phyloP scores from a whole-genome alignment of 2,888 invertebrate genomes.

The Drosophila barbarae region DNA sequence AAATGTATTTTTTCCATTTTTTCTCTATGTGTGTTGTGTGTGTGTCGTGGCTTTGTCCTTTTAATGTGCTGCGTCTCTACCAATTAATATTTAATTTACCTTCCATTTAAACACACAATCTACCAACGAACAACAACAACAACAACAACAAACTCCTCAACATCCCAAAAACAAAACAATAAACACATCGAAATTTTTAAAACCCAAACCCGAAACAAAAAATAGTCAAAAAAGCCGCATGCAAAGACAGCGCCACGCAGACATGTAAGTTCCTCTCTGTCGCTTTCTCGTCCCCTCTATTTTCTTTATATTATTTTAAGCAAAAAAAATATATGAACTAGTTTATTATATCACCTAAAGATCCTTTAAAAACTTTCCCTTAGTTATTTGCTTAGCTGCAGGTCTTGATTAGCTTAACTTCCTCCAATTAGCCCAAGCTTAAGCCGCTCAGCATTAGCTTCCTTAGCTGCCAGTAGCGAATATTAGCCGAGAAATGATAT shows the following conservation, averaged over 20 bases:
- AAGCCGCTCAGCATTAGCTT: constrained; percentile 3
- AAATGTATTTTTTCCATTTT: constrained; percentile 2
- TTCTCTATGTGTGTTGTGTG: constrained; percentile 13
- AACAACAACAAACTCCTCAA: constrained; percentile 21
- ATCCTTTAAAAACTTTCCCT: background rate
- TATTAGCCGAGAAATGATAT: background rate
- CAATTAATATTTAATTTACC: constrained; percentile 58
- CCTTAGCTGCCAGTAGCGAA: constrained; percentile 8
- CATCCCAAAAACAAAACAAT: constrained; percentile 4
- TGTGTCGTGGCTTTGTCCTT: constrained; percentile 26
- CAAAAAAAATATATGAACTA: background rate
- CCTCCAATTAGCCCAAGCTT: background rate
- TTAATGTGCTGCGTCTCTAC: constrained; percentile 33
- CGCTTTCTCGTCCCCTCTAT: background rate
- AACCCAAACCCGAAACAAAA: constrained; percentile 2
- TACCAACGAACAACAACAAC: constrained; percentile 37
- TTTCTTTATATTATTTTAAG: constrained; percentile 1
- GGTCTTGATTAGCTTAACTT: constrained; percentile 4
- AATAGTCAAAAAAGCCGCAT: constrained; percentile 73
- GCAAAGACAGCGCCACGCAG: constrained; percentile 75
- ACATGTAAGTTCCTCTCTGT: constrained; percentile 75
- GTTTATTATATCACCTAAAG: background rate
- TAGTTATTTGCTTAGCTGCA: constrained; percentile 24
- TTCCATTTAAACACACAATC: constrained; percentile 43
- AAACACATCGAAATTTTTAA: constrained; percentile 18